Conservation (phyloP, 2,888 invertebrate species). For the Mayetiola destructor region DNA sequence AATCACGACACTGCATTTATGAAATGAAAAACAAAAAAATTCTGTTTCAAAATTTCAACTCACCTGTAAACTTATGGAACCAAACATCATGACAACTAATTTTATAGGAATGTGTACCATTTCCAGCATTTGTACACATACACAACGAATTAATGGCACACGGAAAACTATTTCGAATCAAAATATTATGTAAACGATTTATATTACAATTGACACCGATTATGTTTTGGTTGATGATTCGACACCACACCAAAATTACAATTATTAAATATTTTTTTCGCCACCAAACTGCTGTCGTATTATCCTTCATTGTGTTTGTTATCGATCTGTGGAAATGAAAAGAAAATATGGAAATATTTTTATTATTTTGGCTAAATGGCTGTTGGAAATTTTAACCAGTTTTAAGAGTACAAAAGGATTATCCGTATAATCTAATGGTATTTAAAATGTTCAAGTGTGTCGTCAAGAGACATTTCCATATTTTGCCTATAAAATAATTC, state of each 20-base stretch:
- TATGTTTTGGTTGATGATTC: not conserved
- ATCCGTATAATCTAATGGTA: too few relatives aligned
- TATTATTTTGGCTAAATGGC: too few relatives aligned
- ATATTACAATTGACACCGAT: constrained; percentile 11
- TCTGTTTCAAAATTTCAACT: constrained; percentile 23
- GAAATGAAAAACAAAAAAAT: too few relatives aligned
- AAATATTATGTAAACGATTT: constrained; percentile 5
- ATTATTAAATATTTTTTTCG: not conserved
- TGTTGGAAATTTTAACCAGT: too few relatives aligned
- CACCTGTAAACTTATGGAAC: constrained; percentile 37
- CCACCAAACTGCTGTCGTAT: not conserved
- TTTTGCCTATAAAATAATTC: too few relatives aligned
- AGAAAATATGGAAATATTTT: too few relatives aligned
- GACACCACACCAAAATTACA: constrained; percentile 7
- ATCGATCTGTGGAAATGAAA: too few relatives aligned
- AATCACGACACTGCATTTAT: too few relatives aligned
- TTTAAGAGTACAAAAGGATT: too few relatives aligned
- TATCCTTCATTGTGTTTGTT: too few relatives aligned
- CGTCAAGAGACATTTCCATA: too few relatives aligned
- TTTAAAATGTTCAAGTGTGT: too few relatives aligned
- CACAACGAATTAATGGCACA: constrained; percentile 36
- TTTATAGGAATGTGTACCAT: constrained; percentile 29
- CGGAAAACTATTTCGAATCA: constrained; percentile 19
- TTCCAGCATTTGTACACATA: constrained; percentile 35
- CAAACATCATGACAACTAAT: constrained; percentile 37